Evolutionary conservation across 2,797 vertebrate genomes (phyloP), one percentile per base, ranked within the genome.

Genomic region (Girardinus metallicus): DNA sequence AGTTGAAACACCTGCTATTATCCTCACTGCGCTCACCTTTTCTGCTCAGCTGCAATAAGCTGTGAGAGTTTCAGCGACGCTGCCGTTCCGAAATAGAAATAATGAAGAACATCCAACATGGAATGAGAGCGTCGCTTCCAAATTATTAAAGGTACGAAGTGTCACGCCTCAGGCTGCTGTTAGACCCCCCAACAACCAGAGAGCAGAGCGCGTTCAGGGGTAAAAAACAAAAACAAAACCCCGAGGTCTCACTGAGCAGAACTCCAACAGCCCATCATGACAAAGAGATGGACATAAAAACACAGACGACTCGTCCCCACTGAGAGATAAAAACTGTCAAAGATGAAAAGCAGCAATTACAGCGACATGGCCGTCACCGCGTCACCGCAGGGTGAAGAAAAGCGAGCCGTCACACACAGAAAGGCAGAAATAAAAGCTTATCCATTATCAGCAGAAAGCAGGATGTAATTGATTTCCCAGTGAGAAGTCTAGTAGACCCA

Each of bases 261-360:
- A 49, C 70, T 76, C 81, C 77, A 88, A 87, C 83, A 72, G 82
- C 77, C 55, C 85, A 74, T 76, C 79, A 74, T 1, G 16, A 62
- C 77, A 81, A 74, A 76, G 57, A 86, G 62, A 85, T 75, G 76
- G 53, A 86, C n/a, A 44, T 75, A 70, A 60, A 31, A 68, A 77
- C 77, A 75, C 79, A 6, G 81, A 43, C 79, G 77, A 76, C 78
- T 75, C 76, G 79, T 34, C 73, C 62, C 60, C 31, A 10, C 31
- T 44, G 66, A 70, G 41, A 89, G 76, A 86, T 46, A 83, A 89
- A 64, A 85, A 49, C 77, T 68, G 81, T 77, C 80, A 11, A 73
- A 9, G 85, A 88, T 76, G 87, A 89, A 84, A 88, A 83, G 77
- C 80, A 84, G 86, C 86, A 92, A 91, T 91, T 91, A 91, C 62